Conservation (phyloP, 2,888 invertebrate species). For the Cybosia mesomella region DNA sequence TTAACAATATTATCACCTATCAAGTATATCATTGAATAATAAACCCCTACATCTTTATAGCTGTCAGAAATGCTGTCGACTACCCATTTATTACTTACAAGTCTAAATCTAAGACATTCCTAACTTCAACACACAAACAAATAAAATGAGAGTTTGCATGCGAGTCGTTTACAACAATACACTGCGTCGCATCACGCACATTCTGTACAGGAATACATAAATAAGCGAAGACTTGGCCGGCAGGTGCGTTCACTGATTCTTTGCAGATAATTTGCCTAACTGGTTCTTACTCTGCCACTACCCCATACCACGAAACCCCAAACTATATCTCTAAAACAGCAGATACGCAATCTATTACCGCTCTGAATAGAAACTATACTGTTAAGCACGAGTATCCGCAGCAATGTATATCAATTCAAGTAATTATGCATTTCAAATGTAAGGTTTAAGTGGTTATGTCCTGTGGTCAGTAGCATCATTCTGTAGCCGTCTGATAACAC, state of each 20-base stretch:
- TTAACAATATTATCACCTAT: too few relatives aligned
- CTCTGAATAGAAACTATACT: background rate
- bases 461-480: constrained; percentile 68
- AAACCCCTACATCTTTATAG: background rate
- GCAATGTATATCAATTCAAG: constrained; percentile 23
- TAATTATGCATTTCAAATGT: background rate
- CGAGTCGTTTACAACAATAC: constrained; percentile 53
- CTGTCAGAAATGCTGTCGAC: constrained; percentile 23
- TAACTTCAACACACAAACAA: constrained; percentile 40
- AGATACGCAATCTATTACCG: constrained; percentile 1
- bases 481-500: constrained; percentile 68
- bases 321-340: background rate
- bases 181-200: constrained; percentile 52
- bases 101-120: constrained; percentile 45
- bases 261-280: constrained; percentile 83
- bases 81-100: constrained; percentile 19
- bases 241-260: constrained; percentile 82
- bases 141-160: constrained; percentile 40
- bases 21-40: too few relatives aligned
- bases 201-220: constrained; percentile 52
- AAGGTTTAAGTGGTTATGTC: constrained; percentile 19
- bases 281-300: constrained; percentile 77
- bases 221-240: constrained; percentile 64
- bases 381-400: background rate
- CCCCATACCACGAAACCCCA: constrained; percentile 39